These are phyloP conservation scores for Lamellibrachia satsuma DNA, from an alignment of 2,888 invertebrate genomes.

Conservation along the genomic window DNA sequence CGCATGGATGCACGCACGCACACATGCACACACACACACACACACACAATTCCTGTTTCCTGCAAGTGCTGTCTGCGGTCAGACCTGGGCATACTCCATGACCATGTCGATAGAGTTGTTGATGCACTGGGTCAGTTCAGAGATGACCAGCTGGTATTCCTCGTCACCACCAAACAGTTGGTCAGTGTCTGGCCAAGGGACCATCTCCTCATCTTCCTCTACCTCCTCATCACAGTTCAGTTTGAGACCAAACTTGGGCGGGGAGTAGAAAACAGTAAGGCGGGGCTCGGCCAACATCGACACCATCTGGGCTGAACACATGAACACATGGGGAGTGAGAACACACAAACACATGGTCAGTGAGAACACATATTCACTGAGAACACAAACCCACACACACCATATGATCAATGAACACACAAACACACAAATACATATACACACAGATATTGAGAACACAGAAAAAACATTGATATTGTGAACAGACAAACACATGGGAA, in stretches of 20 bases:
- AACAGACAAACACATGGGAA: not conserved
- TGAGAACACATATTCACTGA: not conserved
- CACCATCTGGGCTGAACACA: slow-evolving; percentile 50
- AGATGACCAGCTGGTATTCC: slow-evolving; percentile 53
- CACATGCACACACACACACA: too few relatives aligned
- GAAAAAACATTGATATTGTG: not conserved
- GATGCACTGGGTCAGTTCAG: slow-evolving; percentile 53
- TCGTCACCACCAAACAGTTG: slow-evolving; percentile 58
- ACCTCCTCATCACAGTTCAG: slow-evolving; percentile 55
- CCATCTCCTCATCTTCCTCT: slow-evolving; percentile 51
- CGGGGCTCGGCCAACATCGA: slow-evolving; percentile 59
- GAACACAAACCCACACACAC: not conserved
- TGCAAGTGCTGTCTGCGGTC: too few relatives aligned
- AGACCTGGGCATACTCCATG: slow-evolving; percentile 35
- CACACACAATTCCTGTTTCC: too few relatives aligned
- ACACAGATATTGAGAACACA: not conserved
- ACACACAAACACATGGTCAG: not conserved
- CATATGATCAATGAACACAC: not conserved
- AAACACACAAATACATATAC: not conserved
- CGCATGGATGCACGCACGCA: too few relatives aligned
- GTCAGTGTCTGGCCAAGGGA: slow-evolving; percentile 61
- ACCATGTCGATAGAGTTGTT: slow-evolving; percentile 42
- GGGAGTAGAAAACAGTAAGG: slow-evolving; percentile 59
- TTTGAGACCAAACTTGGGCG: slow-evolving; percentile 56
- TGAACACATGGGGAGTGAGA: not conserved